Conservation (phyloP, 2,888 invertebrate species). For the Ypsolopha scabrella region DNA sequence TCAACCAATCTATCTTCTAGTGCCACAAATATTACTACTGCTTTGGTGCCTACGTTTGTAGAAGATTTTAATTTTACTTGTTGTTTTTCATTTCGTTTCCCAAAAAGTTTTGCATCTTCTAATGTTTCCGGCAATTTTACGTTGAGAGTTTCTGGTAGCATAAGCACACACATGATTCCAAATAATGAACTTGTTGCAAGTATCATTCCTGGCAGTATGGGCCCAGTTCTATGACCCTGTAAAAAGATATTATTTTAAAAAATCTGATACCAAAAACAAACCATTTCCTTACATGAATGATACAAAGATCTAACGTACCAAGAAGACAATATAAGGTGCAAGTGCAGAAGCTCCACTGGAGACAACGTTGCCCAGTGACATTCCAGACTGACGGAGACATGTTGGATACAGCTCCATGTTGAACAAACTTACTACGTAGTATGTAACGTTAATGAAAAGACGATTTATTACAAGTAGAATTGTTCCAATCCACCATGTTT, state of each 20-base stretch:
- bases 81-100: slow-evolving; percentile 34
- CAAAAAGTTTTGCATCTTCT: slow-evolving; percentile 71
- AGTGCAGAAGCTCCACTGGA: slow-evolving; percentile 67
- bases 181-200: slow-evolving; percentile 41
- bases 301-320: slow-evolving; percentile 32
- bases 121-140: slow-evolving; percentile 74
- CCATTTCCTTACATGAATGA: slow-evolving; percentile 30
- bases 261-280: slow-evolving; percentile 13
- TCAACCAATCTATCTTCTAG: not conserved
- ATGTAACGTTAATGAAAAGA: slow-evolving; percentile 64
- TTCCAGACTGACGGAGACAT: slow-evolving; percentile 73
- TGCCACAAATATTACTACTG: not conserved
- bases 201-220: slow-evolving; percentile 26
- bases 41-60: not conserved
- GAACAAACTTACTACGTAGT: slow-evolving; percentile 71
- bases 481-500: slow-evolving; percentile 31
- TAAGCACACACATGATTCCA: slow-evolving; percentile 53
- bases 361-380: slow-evolving; percentile 69
- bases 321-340: slow-evolving; percentile 71
- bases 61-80: slow-evolving; percentile 8
- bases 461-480: slow-evolving; percentile 55
- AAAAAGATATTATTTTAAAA: slow-evolving; percentile 18
- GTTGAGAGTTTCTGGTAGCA: slow-evolving; percentile 75
- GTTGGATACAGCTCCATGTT: slow-evolving; percentile 77
- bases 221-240: slow-evolving; percentile 32